Base-by-base conservation (phyloP, 2,113 vertebrate species). In the Andinoacara biseriatus region DNA sequence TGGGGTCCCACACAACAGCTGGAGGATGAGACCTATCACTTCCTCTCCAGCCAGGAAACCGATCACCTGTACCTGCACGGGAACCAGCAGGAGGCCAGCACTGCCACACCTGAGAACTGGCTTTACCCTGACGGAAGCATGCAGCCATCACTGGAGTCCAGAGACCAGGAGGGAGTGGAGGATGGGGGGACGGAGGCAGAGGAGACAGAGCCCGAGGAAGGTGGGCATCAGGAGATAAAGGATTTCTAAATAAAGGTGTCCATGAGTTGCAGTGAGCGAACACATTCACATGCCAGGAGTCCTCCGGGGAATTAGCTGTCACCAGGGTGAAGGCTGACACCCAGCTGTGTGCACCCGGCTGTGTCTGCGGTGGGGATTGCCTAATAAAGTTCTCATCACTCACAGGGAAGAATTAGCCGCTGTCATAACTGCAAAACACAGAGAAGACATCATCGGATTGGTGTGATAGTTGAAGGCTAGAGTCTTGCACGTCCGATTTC, bases 21-120 rank as follows among this genome's bases (percentile, higher is more conserved):
- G 80, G 95, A 96, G 87, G 95, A 96, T 3, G 95, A 96, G 84
- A 95, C 95, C n/a, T 94, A 94, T 83, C 95, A 95, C 88, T 90
- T 96, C 65, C 89, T 94, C 60, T 91, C 95, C 61, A 92, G 94
- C 86, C 94, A 95, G 86, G 95, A 96, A 78, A 89, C 86, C 0
- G 94, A 94, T 62, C 91, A 79, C 82, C 59, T 87, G 56, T 93
- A 84, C 35, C 87, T 60, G 9, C 86, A 84, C 1, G 89, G 88
- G 31, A 72, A 20, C 43, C 91, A 88, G 75, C 90, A 65, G 60
- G 91, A 87, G 85, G 80, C 78, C 84, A 60, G 81, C 88, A 88
- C 86, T 14, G 76, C 89, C 61, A 90, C 89, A 0, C 76, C 91
- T 0, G 89, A 95, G 82, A 87, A 88, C 67, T 94, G 94, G 95